Percentiles rank a stretch among this genome's conserved stretches.
These are phyloP conservation scores for Tiphia femorata DNA, from an alignment of 2,888 invertebrate genomes.

Conservation along the genomic window DNA sequence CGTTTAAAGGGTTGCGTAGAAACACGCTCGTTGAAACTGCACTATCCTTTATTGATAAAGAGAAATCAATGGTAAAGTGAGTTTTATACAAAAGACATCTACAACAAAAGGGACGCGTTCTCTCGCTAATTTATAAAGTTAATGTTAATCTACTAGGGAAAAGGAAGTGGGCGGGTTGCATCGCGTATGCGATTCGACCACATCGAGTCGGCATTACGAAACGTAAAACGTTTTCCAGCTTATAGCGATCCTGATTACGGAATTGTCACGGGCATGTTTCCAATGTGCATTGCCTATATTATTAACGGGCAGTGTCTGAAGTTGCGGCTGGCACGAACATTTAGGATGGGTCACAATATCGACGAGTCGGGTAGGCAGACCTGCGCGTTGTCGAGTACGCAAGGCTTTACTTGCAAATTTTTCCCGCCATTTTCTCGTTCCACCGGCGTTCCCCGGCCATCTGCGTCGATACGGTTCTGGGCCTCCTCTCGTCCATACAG, in stretches of 20 bases:
- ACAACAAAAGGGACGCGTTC: too few relatives aligned
- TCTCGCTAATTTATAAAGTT: too few relatives aligned
- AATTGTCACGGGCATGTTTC: constrained; percentile 12
- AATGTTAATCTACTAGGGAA: too few relatives aligned
- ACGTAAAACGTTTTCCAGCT: too few relatives aligned
- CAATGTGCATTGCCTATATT: constrained; percentile 24
- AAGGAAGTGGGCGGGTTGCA: too few relatives aligned
- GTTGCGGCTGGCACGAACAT: constrained; percentile 32
- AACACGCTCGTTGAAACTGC: too few relatives aligned
- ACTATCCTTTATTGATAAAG: too few relatives aligned
- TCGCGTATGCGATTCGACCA: too few relatives aligned
- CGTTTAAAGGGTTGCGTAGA: too few relatives aligned
- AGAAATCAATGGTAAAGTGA: too few relatives aligned
- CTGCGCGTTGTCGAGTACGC: constrained; percentile 32
- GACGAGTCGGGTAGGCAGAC: constrained; percentile 38
- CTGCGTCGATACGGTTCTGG: constrained; percentile 6
- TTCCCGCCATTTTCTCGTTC: constrained; percentile 45
- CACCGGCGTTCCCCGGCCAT: constrained; percentile 2
- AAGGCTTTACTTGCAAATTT: constrained; percentile 29
- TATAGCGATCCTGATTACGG: constrained; percentile 9
- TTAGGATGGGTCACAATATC: constrained; percentile 35
- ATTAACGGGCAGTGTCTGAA: constrained; percentile 31
- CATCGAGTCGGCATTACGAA: too few relatives aligned
- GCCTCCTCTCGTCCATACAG: neutral
- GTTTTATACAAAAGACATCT: too few relatives aligned